Evolutionary conservation across 2,113 vertebrate species (phyloP).

Genomic region (Ramphastos sulfuratus): DNA sequence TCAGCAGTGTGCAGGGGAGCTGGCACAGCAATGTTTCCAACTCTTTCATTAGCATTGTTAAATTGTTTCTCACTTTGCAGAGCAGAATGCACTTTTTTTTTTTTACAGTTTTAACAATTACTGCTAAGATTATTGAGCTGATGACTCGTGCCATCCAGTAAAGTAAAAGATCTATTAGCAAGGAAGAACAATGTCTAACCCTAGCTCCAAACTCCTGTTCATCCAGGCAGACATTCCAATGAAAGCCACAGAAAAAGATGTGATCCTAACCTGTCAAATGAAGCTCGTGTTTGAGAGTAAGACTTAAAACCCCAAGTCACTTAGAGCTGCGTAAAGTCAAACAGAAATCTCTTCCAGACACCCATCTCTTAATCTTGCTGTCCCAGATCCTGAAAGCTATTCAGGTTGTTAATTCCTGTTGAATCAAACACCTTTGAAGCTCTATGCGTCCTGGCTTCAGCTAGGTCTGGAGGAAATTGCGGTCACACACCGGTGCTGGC

Average conservation of each 20-base stretch:
- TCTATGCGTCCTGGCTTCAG: not conserved
- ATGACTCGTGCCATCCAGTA: not conserved
- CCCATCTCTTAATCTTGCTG: not conserved
- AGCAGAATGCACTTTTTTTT: not conserved
- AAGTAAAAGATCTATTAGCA: not conserved
- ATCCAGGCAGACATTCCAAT: not conserved
- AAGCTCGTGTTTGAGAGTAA: not conserved
- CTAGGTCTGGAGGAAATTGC: not conserved
- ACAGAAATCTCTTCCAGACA: not conserved
- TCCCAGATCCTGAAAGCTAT: not conserved
- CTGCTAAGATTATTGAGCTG: not conserved
- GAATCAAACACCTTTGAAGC: not conserved
- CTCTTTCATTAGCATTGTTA: not conserved
- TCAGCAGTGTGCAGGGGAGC: not conserved
- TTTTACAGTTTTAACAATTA: not conserved
- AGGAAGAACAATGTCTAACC: not conserved
- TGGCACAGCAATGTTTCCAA: not conserved
- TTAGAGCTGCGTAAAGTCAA: not conserved
- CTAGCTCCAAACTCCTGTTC: not conserved
- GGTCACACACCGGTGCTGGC: rapidly evolving
- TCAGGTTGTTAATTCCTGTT: not conserved
- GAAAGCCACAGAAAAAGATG: not conserved
- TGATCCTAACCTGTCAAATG: not conserved
- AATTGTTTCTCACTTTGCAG: not conserved
- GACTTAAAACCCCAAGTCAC: not conserved